These are phyloP conservation scores for Anhinga rufa DNA, from an alignment of 2,113 vertebrate genomes.

Conservation along the genomic window DNA sequence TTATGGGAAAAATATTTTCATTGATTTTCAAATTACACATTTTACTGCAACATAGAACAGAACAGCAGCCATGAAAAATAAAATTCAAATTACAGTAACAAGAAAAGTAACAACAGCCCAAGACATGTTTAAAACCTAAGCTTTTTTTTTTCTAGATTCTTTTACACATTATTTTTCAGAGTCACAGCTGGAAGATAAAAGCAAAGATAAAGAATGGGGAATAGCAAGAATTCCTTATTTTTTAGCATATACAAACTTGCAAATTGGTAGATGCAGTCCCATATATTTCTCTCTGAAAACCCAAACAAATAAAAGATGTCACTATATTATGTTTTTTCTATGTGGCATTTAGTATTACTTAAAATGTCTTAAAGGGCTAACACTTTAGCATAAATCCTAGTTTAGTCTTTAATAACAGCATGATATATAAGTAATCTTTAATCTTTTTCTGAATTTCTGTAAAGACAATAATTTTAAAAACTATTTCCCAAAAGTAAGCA, in stretches of 20 bases:
- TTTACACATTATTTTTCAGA: background rate
- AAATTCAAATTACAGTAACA: background rate
- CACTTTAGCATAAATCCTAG: background rate
- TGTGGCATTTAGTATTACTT: background rate
- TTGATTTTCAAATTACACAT: slow-evolving; percentile 64
- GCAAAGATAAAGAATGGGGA: background rate
- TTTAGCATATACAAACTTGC: background rate
- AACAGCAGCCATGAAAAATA: slow-evolving; percentile 20
- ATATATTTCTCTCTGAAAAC: background rate
- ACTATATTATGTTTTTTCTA: background rate
- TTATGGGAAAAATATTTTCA: slow-evolving; percentile 52
- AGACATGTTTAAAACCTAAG: background rate
- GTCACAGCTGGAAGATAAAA: background rate
- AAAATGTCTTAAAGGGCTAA: background rate
- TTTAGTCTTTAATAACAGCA: background rate
- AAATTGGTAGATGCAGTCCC: background rate
- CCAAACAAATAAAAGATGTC: background rate
- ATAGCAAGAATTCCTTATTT: background rate
- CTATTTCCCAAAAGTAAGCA: background rate
- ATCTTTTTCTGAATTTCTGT: background rate
- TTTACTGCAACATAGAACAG: background rate
- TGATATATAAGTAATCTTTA: background rate
- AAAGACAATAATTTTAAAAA: background rate
- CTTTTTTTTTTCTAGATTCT: background rate
- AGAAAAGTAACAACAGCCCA: background rate